These are phyloP conservation scores for Disparrhopalites patrizii DNA, from an alignment of 2,888 invertebrate genomes.

Conservation along the genomic window DNA sequence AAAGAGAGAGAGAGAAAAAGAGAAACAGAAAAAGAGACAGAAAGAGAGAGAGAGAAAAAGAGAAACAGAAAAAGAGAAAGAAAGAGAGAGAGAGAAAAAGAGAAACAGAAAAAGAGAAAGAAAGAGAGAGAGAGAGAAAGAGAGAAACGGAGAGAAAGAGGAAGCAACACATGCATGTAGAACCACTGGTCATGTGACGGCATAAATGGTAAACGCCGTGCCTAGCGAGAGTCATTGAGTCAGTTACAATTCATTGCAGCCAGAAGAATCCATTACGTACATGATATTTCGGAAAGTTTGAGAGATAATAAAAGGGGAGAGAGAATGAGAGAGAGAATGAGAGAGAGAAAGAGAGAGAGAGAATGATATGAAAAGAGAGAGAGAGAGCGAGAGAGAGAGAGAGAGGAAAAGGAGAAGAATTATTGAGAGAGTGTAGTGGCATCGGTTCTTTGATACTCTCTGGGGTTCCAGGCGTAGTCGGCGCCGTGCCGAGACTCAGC, in stretches of 20 bases:
- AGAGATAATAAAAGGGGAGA: conserved; percentile 14
- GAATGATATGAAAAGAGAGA: background rate
- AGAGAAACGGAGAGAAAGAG: background rate
- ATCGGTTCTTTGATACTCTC: conserved; percentile 28
- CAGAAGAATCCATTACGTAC: conserved; percentile 12
- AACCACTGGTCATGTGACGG: background rate
- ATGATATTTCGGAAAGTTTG: conserved; percentile 6
- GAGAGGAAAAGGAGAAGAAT: background rate
- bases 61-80: background rate
- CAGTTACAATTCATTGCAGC: conserved; percentile 8
- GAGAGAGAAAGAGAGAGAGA: background rate
- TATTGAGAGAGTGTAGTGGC: conserved; percentile 9
- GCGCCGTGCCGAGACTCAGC: conserved; percentile 34
- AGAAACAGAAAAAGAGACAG: too few relatives aligned
- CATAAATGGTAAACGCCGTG: conserved; percentile 3
- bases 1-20: background rate
- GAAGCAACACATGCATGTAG: background rate
- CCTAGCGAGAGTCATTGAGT: conserved; percentile 13
- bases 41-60: too few relatives aligned
- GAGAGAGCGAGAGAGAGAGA: background rate
- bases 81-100: background rate
- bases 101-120: too few relatives aligned
- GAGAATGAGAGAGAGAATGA: background rate
- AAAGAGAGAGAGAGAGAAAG: background rate
- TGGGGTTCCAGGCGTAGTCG: conserved; percentile 26